Percentiles rank a stretch among this genome's conserved stretches.
These are phyloP conservation scores for Drosophila neotestacea DNA, from an alignment of 2,888 invertebrate species.

Conservation along the genomic window DNA sequence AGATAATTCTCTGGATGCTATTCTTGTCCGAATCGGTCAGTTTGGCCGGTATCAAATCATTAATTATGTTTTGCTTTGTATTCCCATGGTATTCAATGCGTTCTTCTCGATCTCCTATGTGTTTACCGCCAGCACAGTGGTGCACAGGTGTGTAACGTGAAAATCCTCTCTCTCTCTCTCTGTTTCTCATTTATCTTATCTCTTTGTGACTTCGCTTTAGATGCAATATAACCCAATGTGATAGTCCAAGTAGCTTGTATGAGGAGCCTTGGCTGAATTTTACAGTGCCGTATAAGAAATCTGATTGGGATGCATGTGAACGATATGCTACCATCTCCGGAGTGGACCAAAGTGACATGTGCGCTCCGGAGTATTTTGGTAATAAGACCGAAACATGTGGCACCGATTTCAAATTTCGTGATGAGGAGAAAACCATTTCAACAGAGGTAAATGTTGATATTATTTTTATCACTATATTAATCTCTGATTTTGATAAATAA, in stretches of 20 bases:
- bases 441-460: slow-evolving; percentile 73
- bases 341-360: slow-evolving; percentile 62
- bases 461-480: not conserved
- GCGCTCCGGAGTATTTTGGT: slow-evolving; percentile 84
- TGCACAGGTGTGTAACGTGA: slow-evolving; percentile 87
- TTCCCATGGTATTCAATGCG: slow-evolving; percentile 89
- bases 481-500: not conserved
- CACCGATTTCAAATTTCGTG: slow-evolving; percentile 79
- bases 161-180: not conserved
- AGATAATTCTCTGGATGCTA: slow-evolving; percentile 73
- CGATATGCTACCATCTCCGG: slow-evolving; percentile 53
- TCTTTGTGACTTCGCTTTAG: slow-evolving; percentile 55
- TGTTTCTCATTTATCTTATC: slow-evolving; percentile 11
- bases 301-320: slow-evolving; percentile 66
- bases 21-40: slow-evolving; percentile 86
- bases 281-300: slow-evolving; percentile 82
- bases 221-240: slow-evolving; percentile 84
- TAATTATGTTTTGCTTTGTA: slow-evolving; percentile 87
- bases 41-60: slow-evolving; percentile 89
- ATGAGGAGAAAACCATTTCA: slow-evolving; percentile 77
- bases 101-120: slow-evolving; percentile 89
- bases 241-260: slow-evolving; percentile 73
- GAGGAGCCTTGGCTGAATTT: slow-evolving; percentile 86
- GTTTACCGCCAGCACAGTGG: slow-evolving; percentile 89
- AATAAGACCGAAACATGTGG: slow-evolving; percentile 69